These are phyloP conservation scores for Falco cherrug DNA, from an alignment of 2,797 vertebrate genomes.

Conservation along the genomic window DNA sequence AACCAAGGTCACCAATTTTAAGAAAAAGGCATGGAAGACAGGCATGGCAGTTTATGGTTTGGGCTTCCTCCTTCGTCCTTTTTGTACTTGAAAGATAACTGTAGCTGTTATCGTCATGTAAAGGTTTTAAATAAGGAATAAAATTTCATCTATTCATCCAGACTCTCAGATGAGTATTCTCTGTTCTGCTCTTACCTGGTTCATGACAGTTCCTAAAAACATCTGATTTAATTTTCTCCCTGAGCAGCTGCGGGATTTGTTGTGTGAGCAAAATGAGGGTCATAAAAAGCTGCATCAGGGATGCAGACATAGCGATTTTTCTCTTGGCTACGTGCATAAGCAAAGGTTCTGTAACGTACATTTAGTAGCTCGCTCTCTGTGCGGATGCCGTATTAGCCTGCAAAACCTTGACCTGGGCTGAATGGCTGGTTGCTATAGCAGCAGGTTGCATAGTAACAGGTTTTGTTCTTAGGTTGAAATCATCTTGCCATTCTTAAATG, in stretches of 20 bases:
- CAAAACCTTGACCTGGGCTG: background rate
- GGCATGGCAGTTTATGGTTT: background rate
- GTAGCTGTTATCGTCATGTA: background rate
- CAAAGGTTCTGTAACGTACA: background rate
- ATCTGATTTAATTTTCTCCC: background rate
- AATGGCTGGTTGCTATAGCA: slow-evolving; percentile 7
- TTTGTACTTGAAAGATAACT: background rate
- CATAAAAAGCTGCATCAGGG: background rate
- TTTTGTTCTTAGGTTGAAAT: background rate
- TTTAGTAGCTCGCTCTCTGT: background rate
- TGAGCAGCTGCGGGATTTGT: background rate
- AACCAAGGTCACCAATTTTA: background rate
- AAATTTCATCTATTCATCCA: background rate
- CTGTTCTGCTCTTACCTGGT: background rate
- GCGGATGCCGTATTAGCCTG: background rate
- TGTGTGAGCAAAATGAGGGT: background rate
- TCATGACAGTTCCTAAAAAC: background rate
- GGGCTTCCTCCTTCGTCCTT: background rate
- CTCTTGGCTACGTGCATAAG: background rate
- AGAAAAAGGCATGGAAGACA: background rate
- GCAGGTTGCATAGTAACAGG: background rate
- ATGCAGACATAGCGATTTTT: background rate
- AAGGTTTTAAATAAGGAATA: background rate
- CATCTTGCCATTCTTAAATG: background rate
- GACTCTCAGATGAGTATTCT: background rate